A percentile compares a stretch with the other conserved stretches of the same genome.
These are phyloP conservation scores for Polymixis flavicincta DNA, from an alignment of 2,888 invertebrate species.

Conservation along the genomic window DNA sequence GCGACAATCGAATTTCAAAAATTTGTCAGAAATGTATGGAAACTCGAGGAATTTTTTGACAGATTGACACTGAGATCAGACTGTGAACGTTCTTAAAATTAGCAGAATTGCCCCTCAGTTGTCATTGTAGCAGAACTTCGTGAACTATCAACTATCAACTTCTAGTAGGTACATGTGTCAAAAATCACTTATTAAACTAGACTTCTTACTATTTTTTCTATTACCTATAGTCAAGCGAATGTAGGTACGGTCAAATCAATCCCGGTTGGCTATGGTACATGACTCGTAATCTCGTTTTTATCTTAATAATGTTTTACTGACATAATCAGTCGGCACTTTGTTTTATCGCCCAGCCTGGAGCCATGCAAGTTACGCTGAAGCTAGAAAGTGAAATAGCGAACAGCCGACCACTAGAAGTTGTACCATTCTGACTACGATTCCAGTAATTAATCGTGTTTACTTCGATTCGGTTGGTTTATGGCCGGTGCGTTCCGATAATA, in stretches of 20 bases:
- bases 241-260: no score
- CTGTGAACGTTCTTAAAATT: no score
- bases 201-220: background rate
- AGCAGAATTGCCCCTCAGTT: no score
- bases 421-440: slow-evolving; percentile 65
- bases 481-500: slow-evolving; percentile 83
- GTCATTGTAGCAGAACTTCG: background rate
- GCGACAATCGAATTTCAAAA: no score
- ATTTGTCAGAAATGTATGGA: no score
- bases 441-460: slow-evolving; percentile 76
- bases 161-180: background rate
- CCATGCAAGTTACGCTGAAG: slow-evolving; percentile 56
- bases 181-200: background rate
- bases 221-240: no score
- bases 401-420: slow-evolving; percentile 76
- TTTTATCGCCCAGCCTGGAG: slow-evolving; percentile 59
- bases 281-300: slow-evolving; percentile 53
- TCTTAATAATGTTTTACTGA: slow-evolving; percentile 60
- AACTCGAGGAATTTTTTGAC: no score
- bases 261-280: background rate
- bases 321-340: slow-evolving; percentile 69
- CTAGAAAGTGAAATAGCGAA: slow-evolving; percentile 84
- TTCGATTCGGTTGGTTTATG: slow-evolving; percentile 84
- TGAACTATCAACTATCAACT: background rate
- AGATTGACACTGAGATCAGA: no score